Base-by-base conservation (phyloP, 2,113 vertebrate species). In the Oxyruncus cristatus region DNA sequence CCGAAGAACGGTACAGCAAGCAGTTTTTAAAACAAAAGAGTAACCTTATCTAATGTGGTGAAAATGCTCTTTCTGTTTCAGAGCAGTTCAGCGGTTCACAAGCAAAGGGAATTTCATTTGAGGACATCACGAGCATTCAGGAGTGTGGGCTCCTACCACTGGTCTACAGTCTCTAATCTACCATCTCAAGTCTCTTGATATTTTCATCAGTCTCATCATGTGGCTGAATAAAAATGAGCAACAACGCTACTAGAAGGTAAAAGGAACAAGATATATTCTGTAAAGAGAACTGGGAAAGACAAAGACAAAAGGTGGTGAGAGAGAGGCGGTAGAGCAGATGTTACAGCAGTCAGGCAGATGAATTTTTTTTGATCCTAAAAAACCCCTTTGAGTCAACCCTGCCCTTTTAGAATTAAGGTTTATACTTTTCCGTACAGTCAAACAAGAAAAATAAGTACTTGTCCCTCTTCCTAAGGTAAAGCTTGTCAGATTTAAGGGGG, bases 361-460 rank as follows among this genome's bases (percentile, higher is more conserved):
- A 52, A 52, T 49, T 79, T 33, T 52, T 32, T 79, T 35, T 58
- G 6, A 52, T 44, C 19, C 37, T 61, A 23, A 63, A 33, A 15
- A 9, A 4, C 1, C 1, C 6, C 19, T 41, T 53, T 26, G 13
- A 75, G 21, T 7, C 33, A 84, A 42, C 5, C 3, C 4, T 37
- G 17, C 3, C 20, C 72, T 88, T 76, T 50, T 46, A 94, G 82
- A 93, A 59, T 55, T 42, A 44, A 24, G 0, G 0, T 6, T 47
- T 68, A 37, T 37, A 21, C 1, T 53, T 63, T 91, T 75, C 22
- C 91, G 12, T 52, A 35, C 2, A 39, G 19, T 23, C 28, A 46
- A 76, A 65, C 9, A 71, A 77, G 18, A 59, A 84, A 86, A 63
- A 41, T 2, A 92, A 53, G 4, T 44, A 73, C 8, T 52, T 70